Evolutionary conservation across 2,888 invertebrate species (phyloP).

Genomic region (Drosophila ochracea): DNA sequence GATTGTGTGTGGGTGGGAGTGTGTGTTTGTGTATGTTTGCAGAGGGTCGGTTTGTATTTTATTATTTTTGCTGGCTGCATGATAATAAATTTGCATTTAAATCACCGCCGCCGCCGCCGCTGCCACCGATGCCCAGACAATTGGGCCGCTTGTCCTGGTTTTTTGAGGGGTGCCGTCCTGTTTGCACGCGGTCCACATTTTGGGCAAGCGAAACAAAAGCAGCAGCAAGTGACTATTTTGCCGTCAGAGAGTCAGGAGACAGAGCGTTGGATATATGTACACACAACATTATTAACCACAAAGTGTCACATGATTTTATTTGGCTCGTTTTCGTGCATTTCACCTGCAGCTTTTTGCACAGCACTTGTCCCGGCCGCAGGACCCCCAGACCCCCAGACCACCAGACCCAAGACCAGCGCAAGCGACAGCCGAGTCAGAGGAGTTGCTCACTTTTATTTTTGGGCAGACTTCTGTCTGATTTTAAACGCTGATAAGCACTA

Average conservation of each 20-base stretch:
- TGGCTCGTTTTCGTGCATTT: conserved; percentile 69
- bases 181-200: conserved; percentile 38
- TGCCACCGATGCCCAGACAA: conserved; percentile 30
- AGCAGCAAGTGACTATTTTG: background rate
- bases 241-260: conserved; percentile 12
- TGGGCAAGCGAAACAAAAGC: conserved; percentile 56
- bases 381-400: background rate
- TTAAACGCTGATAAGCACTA: conserved; percentile 70
- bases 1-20: conserved; percentile 6
- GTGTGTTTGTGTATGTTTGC: conserved; percentile 13
- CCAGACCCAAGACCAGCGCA: background rate
- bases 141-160: conserved; percentile 44
- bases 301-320: conserved; percentile 82
- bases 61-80: conserved; percentile 72
- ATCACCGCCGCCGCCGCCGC: conserved; percentile 68
- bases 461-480: conserved; percentile 71
- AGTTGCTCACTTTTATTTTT: conserved; percentile 61
- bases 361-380: conserved; percentile 18
- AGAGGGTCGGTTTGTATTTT: conserved; percentile 45
- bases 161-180: conserved; percentile 36
- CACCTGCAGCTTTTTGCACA: conserved; percentile 69
- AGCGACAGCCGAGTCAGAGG: background rate
- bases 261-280: conserved; percentile 35
- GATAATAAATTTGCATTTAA: conserved; percentile 80
- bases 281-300: conserved; percentile 79